These are phyloP conservation scores for Protosalanx chinensis DNA, from an alignment of 2,797 vertebrate genomes.

Conservation along the genomic window DNA sequence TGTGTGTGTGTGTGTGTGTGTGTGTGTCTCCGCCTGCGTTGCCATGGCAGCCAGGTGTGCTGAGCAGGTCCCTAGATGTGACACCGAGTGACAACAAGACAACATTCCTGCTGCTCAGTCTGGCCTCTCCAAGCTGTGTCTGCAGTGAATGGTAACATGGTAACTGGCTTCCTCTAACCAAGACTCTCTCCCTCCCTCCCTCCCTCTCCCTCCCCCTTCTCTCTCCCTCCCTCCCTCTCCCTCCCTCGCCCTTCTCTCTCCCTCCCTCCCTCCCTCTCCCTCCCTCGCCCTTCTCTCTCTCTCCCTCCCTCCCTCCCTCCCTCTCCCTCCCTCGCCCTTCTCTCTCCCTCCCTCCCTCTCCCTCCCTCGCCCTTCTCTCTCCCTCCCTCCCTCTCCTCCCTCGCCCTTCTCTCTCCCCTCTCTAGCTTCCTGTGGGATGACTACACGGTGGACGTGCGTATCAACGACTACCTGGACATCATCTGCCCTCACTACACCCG, in stretches of 20 bases:
- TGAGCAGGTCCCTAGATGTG: background rate
- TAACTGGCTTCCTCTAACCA: background rate
- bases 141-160: background rate
- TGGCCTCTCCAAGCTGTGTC: background rate
- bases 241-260: constrained; percentile 20
- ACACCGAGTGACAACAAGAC: background rate
- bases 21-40: background rate
- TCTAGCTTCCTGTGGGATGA: constrained; percentile 80
- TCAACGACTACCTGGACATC: constrained; percentile 94
- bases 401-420: constrained; percentile 36
- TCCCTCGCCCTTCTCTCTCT: no score
- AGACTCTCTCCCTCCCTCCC: background rate
- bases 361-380: no score
- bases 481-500: constrained; percentile 89
- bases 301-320: no score
- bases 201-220: no score
- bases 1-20: background rate
- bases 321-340: constrained; percentile 24
- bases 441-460: constrained; percentile 79
- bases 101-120: background rate
- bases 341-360: constrained; percentile 18
- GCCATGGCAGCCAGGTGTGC: background rate
- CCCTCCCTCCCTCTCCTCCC: constrained; percentile 3
- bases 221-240: background rate
- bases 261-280: background rate